Conservation (phyloP, 2,113 vertebrate species). For the Tor tambroides region DNA sequence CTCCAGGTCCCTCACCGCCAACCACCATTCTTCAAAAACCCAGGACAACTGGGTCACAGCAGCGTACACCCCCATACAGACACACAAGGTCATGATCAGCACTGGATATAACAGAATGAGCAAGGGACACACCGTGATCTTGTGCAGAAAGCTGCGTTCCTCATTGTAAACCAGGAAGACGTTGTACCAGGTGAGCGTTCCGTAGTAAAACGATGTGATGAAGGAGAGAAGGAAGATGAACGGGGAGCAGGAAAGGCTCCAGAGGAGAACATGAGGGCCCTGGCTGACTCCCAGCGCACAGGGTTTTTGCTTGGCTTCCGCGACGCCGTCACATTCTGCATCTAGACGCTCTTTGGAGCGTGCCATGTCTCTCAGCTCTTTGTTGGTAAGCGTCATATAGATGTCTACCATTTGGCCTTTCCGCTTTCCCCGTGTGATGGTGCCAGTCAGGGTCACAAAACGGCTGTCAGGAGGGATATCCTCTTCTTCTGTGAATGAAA, state of each 20-base stretch:
- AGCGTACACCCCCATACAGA: constrained; percentile 80
- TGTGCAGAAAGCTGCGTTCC: constrained; percentile 89
- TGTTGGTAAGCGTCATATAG: constrained; percentile 83
- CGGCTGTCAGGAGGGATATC: constrained; percentile 80
- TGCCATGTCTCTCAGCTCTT: constrained; percentile 84
- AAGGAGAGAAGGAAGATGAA: constrained; percentile 84
- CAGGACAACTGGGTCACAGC: constrained; percentile 82
- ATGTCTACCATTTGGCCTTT: constrained; percentile 91
- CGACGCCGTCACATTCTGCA: constrained; percentile 58
- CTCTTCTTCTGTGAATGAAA: constrained; percentile 33
- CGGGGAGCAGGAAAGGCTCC: constrained; percentile 83
- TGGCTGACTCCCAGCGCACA: constrained; percentile 77
- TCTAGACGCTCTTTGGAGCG: constrained; percentile 77
- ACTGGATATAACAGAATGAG: constrained; percentile 85
- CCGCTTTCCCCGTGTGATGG: constrained; percentile 87
- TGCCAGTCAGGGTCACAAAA: constrained; percentile 86
- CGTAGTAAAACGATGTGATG: constrained; percentile 86
- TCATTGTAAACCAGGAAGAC: constrained; percentile 89
- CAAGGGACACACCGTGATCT: constrained; percentile 84
- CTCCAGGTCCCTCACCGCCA: constrained; percentile 83
- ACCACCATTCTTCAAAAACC: constrained; percentile 87
- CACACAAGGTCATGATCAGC: constrained; percentile 81
- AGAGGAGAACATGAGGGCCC: constrained; percentile 83
- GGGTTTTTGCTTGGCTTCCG: constrained; percentile 67
- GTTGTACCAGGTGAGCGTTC: constrained; percentile 90